These are phyloP conservation scores for Loripinus fragilis DNA, from an alignment of 2,888 invertebrate species.

Conservation along the genomic window DNA sequence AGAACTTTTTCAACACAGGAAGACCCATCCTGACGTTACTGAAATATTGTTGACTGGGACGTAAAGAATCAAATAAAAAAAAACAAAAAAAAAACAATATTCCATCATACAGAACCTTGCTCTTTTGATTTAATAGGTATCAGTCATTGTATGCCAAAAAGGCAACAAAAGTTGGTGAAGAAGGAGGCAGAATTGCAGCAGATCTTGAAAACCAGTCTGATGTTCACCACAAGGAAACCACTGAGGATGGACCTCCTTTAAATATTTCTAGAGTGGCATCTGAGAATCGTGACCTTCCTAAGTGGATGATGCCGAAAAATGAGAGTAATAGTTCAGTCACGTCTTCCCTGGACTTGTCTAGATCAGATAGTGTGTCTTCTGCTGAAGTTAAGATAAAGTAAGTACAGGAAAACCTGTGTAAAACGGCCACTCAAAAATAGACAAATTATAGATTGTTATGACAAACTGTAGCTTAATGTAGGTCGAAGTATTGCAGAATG, in stretches of 20 bases:
- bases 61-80: too few species aligned
- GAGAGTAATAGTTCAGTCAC: conserved; percentile 17
- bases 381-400: conserved; percentile 33
- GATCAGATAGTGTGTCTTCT: conserved; percentile 30
- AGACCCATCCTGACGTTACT: too few species aligned
- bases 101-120: too few species aligned
- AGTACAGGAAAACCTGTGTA: too few species aligned
- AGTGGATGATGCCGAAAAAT: conserved; percentile 63
- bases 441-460: too few species aligned
- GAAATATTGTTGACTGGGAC: too few species aligned
- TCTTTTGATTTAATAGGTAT: conserved; percentile 38
- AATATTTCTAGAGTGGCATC: not conserved
- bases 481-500: too few species aligned
- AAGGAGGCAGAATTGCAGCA: conserved; percentile 48
- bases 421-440: too few species aligned
- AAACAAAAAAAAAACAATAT: too few species aligned
- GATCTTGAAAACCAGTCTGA: conserved; percentile 25
- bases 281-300: conserved; percentile 56
- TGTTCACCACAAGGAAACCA: conserved; percentile 19
- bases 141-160: conserved; percentile 37
- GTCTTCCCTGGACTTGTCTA: conserved; percentile 27
- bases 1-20: too few species aligned
- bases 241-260: not conserved
- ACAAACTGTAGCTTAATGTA: too few species aligned
- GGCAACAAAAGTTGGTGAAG: conserved; percentile 49